phyloP scores from a whole-genome alignment of 2,113 vertebrate species.

The Megaceryle maxima region DNA sequence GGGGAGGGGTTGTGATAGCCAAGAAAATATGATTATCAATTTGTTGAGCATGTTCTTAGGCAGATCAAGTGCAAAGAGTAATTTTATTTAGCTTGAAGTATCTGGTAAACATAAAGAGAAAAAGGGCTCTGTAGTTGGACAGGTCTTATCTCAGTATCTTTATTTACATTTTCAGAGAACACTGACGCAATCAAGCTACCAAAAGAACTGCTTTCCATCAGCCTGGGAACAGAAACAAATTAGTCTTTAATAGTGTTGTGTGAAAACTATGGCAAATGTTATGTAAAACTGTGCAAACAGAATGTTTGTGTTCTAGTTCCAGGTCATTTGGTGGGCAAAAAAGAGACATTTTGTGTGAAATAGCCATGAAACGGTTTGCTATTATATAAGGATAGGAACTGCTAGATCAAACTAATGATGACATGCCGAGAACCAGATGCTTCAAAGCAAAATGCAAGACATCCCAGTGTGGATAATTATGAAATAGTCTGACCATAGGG shows the following conservation, averaged over 20 bases:
- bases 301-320: constrained; percentile 65
- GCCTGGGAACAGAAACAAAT: constrained; percentile 64
- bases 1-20: not conserved
- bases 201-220: constrained; percentile 58
- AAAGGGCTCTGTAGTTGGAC: constrained; percentile 35
- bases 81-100: constrained; percentile 62
- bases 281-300: constrained; percentile 64
- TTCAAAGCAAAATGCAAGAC: constrained; percentile 47
- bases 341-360: constrained; percentile 52
- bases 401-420: constrained; percentile 37
- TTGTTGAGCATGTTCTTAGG: not conserved
- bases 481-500: constrained; percentile 51
- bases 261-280: constrained; percentile 58
- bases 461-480: constrained; percentile 50
- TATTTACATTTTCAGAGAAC: constrained; percentile 67
- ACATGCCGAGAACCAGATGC: constrained; percentile 8
- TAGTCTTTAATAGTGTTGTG: constrained; percentile 47
- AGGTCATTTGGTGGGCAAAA: constrained; percentile 56
- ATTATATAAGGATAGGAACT: constrained; percentile 31
- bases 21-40: not conserved
- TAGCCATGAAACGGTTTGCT: constrained; percentile 20
- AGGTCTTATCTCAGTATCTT: constrained; percentile 60
- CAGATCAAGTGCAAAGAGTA: constrained; percentile 7
- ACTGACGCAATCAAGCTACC: constrained; percentile 54
- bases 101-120: constrained; percentile 52